Evolutionary conservation across 2,113 vertebrate species (phyloP), one percentile per base, ranked within the genome.

Genomic region (Bagarius yarrelli): DNA sequence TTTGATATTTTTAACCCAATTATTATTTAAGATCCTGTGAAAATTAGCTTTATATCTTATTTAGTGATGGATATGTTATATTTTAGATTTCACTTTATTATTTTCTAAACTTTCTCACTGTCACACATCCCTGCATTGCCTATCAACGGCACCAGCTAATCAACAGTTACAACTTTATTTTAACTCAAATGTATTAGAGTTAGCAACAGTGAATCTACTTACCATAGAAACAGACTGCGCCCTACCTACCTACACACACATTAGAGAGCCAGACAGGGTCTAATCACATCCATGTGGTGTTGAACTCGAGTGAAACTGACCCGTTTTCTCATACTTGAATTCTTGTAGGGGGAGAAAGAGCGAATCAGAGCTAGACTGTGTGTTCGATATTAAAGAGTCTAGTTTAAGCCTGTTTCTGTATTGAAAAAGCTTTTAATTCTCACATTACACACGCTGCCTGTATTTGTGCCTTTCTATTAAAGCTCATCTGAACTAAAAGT

Each of bases 21-120:
- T 92, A 91, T 91, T 92, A 92, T 92, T 92, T 90, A 92, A 91
- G 83, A 88, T 90, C 80, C 86, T 89, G 87, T 92, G 88, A 91
- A 87, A 80, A 70, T 85, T 84, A 83, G 67, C 82, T 85, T 78
- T 88, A 83, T 67, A 72, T 77, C 67, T 86, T 86, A 84, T 89
- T 87, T 89, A 91, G 90, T 88, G 90, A 91, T 89, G 90, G 89
- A 90, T 88, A 89, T 88, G 82, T 85, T 78, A 81, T 84, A 81
- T 84, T 88, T 64, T 70, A 59, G 32, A 80, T 60, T 75, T 74
- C 50, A 19, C 61, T 25, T 61, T 32, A 47, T 55, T 74, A 34
- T n/a, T 21, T 55, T 21, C 5, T 21, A 13, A 16, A 18, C 53
- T 55, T 21, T 55, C 53, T 19, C 16, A 18, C 53, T 21, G 47